A percentile compares a stretch with the other conserved stretches of the same genome.
phyloP scores from a whole-genome alignment of 2,113 vertebrate species.

The Puffinus mauretanicus region DNA sequence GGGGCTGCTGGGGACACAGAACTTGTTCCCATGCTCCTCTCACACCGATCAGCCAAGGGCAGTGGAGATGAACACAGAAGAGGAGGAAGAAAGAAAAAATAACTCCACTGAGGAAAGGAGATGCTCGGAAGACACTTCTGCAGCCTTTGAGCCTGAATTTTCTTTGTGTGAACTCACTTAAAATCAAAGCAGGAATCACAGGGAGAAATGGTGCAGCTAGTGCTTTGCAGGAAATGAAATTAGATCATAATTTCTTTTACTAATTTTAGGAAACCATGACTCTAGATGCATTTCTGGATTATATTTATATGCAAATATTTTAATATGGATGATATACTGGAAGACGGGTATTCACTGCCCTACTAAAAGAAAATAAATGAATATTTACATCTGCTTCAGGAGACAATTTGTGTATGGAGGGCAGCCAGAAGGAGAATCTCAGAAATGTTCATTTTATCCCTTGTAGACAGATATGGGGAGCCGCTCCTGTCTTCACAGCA shows the following conservation, averaged over 20 bases:
- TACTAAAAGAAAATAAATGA: neutral
- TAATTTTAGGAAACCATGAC: neutral
- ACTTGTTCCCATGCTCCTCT: neutral
- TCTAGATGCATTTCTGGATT: constrained; percentile 13
- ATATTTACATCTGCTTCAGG: neutral
- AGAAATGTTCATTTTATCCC: constrained; percentile 25
- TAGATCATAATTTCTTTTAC: neutral
- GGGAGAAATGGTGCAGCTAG: neutral
- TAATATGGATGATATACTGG: neutral
- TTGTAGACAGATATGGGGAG: constrained; percentile 15
- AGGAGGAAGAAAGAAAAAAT: neutral
- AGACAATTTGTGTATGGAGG: neutral
- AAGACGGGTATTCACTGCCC: neutral
- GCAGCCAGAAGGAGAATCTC: neutral
- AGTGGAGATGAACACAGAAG: neutral
- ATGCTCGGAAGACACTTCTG: neutral
- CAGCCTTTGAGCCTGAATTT: neutral
- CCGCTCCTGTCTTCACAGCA: constrained; percentile 10
- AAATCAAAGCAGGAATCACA: neutral
- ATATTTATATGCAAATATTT: constrained; percentile 27
- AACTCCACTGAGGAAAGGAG: neutral
- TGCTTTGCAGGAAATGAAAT: constrained; percentile 16
- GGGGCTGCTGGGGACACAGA: neutral
- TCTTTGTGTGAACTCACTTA: neutral
- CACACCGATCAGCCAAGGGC: neutral